Percentiles rank a stretch among this genome's conserved stretches.
Evolutionary conservation across 2,888 invertebrate genomes (phyloP).

Genomic region (Latheticus oryzae): DNA sequence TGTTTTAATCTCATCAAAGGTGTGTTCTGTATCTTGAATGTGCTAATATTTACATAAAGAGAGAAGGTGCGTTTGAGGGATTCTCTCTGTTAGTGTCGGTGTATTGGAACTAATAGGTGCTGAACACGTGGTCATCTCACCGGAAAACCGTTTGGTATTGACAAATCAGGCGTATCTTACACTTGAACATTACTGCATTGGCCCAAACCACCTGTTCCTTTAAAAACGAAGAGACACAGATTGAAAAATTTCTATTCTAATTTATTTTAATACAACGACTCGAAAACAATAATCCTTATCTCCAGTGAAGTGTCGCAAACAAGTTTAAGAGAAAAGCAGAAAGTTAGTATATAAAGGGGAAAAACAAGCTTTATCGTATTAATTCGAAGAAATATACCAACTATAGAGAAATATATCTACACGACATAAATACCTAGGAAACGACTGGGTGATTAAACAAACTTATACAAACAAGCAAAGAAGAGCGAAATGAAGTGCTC

Average conservation of each 20-base stretch:
- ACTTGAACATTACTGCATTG: slow-evolving; percentile 50
- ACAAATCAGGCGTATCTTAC: slow-evolving; percentile 64
- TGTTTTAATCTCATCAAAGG: slow-evolving; percentile 29
- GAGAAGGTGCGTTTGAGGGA: slow-evolving; percentile 42
- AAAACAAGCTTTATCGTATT: slow-evolving; percentile 23
- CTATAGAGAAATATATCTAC: slow-evolving; percentile 49
- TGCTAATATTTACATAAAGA: slow-evolving; percentile 27
- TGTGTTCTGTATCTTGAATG: slow-evolving; percentile 14
- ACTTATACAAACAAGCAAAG: slow-evolving; percentile 61
- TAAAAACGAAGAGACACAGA: too few relatives aligned
- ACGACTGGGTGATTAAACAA: slow-evolving; percentile 60
- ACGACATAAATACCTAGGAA: slow-evolving; percentile 59
- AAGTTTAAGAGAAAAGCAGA: slow-evolving; percentile 36
- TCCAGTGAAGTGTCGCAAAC: slow-evolving; percentile 29
- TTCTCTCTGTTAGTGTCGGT: slow-evolving; percentile 49
- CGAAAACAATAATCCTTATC: slow-evolving; percentile 40
- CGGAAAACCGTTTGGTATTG: slow-evolving; percentile 65
- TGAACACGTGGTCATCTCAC: slow-evolving; percentile 61
- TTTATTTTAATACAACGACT: slow-evolving; percentile 33
- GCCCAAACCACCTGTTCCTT: slow-evolving; percentile 38
- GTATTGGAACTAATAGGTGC: slow-evolving; percentile 56
- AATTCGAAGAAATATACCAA: slow-evolving; percentile 35
- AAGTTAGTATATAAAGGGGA: slow-evolving; percentile 35
- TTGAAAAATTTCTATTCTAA: slow-evolving; percentile 18
- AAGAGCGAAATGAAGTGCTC: slow-evolving; percentile 61